Base-by-base conservation (phyloP, 2,113 vertebrate genomes). In the Microcebus griseorufus region DNA sequence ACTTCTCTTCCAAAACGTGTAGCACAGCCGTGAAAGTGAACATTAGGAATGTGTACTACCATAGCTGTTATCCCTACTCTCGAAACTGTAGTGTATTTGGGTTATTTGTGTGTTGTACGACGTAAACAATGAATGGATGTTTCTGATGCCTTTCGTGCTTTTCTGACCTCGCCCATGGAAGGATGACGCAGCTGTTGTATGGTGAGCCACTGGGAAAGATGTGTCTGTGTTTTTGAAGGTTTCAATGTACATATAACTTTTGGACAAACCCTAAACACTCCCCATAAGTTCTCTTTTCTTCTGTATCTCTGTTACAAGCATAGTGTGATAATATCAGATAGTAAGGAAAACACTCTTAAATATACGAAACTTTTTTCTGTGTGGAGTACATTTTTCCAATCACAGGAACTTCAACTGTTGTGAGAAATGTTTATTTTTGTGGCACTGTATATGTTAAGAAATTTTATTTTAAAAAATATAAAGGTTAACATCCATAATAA, bases 21-120 rank as follows among this genome's bases (percentile, higher is more conserved):
- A 99, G 99, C 99, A 99, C 99, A 99, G 99, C 99, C 99, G 99
- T 99, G 99, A 99, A 99, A 99, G 99, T 99, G 99, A 99, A 99
- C 98, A 98, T 98, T 99, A 99, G 99, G 99, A 98, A 99, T 97
- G 99, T 99, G 99, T 99, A 99, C 98, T 99, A 99, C 99, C 99
- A 98, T 99, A 98, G 98, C 99, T 99, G 99, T 99, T 98, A 98
- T 98, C 98, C 99, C 99, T 99, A 98, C 98, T 99, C 99, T 99
- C 98, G 99, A 97, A 83, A 98, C 98, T 98, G 98, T 99, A 97
- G 98, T 99, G 99, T 99, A 99, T 98, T 97, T 98, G 98, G 98
- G 99, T 99, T 99, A 98, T 98, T 99, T 98, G 99, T 99, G 98
- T 99, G 99, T 99, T 99, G 98, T 98, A 98, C 91, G 98, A 99